Evolutionary conservation across 2,113 vertebrate genomes (phyloP), one percentile per base, ranked within the genome.

Genomic region (Scomber colias): DNA sequence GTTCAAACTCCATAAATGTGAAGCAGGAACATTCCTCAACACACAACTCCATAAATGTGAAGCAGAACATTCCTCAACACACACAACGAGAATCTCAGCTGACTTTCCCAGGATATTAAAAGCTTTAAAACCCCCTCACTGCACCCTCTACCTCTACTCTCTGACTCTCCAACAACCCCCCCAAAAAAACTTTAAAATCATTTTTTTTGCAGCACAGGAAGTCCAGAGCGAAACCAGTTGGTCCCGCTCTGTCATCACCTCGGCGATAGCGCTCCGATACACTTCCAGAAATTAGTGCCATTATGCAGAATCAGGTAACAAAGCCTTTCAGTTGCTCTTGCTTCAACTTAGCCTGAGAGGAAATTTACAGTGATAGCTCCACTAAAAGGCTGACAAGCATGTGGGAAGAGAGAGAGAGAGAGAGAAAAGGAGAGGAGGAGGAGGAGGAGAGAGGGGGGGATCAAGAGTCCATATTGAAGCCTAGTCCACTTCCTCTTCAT

Each of bases 231-330:
- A 70, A 54, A 65, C 82, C 87, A 84, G 81, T 83, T 86, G 92
- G 82, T 71, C 51, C 82, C 7, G 19, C 80, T 91, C 91, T 65
- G 87, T 92, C 90, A 83, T 79, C 90, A 65, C 89, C 86, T 79
- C 68, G 0, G 77, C 53, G 10, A 44, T 62, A 81, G 84, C 50
- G 12, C 90, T 74, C 85, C 51, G 40, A 11, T 57, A 30, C 86
- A 60, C 80, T 17, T 67, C 24, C 66, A 54, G n/a, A 87, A 79
- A 84, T 76, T 59, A 85, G 82, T 2, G 3, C 78, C 81, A 71
- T 82, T 76, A 71, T 76, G 64, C 68, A 77, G 82, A 87, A 66
- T 84, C 76, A 44, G 69, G 77, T 86, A 79, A 86, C 88, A 61
- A 64, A 76, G 24, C 24, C 48, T 44, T 16, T 19, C 35, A 46